phyloP scores from a whole-genome alignment of 2,113 vertebrate species.

The Murina feae region DNA sequence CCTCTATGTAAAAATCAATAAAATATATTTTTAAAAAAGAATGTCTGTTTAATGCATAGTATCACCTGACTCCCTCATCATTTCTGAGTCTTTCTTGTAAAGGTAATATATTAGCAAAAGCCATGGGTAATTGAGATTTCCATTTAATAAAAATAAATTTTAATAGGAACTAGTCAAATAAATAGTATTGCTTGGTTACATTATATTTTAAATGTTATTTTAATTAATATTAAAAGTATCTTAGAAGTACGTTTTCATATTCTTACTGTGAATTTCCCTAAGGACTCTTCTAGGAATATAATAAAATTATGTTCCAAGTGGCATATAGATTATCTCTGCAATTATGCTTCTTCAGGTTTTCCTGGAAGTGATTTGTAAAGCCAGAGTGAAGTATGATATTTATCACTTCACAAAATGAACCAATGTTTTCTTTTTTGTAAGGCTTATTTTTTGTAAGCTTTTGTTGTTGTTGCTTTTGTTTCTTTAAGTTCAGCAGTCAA shows the following conservation, averaged over 20 bases:
- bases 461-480: background rate
- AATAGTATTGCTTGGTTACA: background rate
- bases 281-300: background rate
- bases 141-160: background rate
- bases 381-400: background rate
- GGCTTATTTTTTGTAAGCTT: background rate
- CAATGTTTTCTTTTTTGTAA: background rate
- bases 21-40: too few species aligned
- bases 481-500: background rate
- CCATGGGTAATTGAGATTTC: background rate
- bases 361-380: background rate
- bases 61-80: background rate
- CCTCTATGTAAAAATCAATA: too few species aligned
- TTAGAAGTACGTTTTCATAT: background rate
- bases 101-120: background rate
- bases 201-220: conserved; percentile 24
- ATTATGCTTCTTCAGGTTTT: background rate
- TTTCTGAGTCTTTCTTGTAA: background rate
- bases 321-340: background rate
- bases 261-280: background rate
- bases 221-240: conserved; percentile 26
- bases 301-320: background rate
- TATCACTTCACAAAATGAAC: background rate
- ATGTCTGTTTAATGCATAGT: background rate
- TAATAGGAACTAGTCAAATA: background rate